Evolutionary conservation across 2,888 invertebrate genomes (phyloP), one percentile per base, ranked within the genome.

Genomic region (Seira sanloemensis): DNA sequence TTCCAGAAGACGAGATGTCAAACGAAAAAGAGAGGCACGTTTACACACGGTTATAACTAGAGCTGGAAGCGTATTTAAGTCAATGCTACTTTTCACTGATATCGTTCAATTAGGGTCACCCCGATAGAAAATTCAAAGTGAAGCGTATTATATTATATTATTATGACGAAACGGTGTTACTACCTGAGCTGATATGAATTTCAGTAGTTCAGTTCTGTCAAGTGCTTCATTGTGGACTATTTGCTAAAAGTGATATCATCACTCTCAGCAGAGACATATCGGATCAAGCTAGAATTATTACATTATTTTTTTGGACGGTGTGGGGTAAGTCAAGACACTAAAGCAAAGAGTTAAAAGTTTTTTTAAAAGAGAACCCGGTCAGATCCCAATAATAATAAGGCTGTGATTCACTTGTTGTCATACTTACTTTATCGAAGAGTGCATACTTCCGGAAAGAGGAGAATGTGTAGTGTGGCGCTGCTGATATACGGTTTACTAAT

Each of bases 1-100:
- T 76, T 66, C 76, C 76, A 76, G 50, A 46, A 76, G 58, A 58
- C 58, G 58, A 37, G 37, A 37, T n/a, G 37, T 37, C 37, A 37
- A n/a, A n/a, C n/a, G n/a, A n/a, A n/a, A n/a, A n/a, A n/a, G n/a
- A n/a, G 37, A 37, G 37, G 12, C 37, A 12, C 37, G 5, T 37
- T 37, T 37, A 12, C 5, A 9, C 5, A 37, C 12, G 37, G 5
- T 37, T 37, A 12, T 37, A n/a, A 37, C 37, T 37, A 37, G 12
- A 37, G n/a, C n/a, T 37, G 12, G 37, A 37, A 9, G 37, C 37
- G 37, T 37, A 37, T 12, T 37, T 12, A 37, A 37, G 12, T 37
- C 37, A 37, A 37, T 37, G 37, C 37, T 37, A 37, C 37, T 37
- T 37, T 37, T 58, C 58, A 58, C n/a, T 58, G 5, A 58, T 58